Base-by-base conservation (phyloP, 2,888 invertebrate species). In the Papilio demoleus region DNA sequence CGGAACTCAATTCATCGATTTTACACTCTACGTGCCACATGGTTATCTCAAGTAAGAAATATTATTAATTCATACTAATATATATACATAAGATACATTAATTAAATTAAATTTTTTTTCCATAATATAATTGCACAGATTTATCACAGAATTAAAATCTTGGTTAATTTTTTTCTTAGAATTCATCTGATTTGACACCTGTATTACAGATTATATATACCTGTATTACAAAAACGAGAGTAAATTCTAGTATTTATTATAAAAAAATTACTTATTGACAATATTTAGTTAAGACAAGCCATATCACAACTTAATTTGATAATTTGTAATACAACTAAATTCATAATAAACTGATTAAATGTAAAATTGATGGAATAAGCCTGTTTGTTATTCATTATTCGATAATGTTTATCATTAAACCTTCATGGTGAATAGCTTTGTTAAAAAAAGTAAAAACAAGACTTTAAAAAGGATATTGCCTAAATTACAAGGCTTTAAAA, bases 1-100 rank as follows among this genome's bases (percentile, higher is more conserved):
- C 72, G 82, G 81, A n/a, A 83, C 87, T 0, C 58, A 71, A 0
- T 73, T 77, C 5, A 79, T 83, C 0, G 88, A 88, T 70, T 75
- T 80, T 14, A 81, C 83, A 0, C 47, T 88, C 4, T 88, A 79
- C 73, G 78, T 76, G 1, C 77, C 80, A 0, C 73, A 69, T 1
- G 77, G 76, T 0, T 86, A 77, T 50, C 72, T 67, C 4, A 79
- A 68, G 88, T 88, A 73, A 75, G 80, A 72, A 70, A n/a, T n/a
- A 4, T 27, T 1, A 2, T 19, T 22, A 19, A 36, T 22, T n/a
- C n/a, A 36, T 6, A 14, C n/a, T 19, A 5, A n/a, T n/a, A n/a
- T n/a, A n/a, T n/a, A n/a, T n/a, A n/a, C n/a, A n/a, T n/a, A n/a
- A n/a, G n/a, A n/a, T n/a, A n/a, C n/a, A n/a, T n/a, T n/a, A n/a